phyloP scores from a whole-genome alignment of 2,888 invertebrate species.

The Petrolisthes cinctipes region DNA sequence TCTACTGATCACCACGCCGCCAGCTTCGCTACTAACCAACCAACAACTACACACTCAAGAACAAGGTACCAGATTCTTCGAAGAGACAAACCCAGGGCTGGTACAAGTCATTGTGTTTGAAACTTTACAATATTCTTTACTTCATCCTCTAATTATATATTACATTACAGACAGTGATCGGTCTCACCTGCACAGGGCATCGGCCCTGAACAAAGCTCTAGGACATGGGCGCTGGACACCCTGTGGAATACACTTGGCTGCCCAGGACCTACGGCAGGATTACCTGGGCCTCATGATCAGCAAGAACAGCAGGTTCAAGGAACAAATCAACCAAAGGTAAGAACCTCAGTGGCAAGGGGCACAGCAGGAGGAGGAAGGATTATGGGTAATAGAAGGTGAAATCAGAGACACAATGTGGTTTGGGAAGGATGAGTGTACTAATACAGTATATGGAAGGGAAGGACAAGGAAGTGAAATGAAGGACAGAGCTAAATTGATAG shows the following conservation, averaged over 20 bases:
- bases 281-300: constrained; percentile 46
- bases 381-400: not conserved
- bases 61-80: no score
- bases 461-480: no score
- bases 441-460: no score
- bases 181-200: constrained; percentile 5
- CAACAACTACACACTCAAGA: no score
- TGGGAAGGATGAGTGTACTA: not conserved
- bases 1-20: no score
- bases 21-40: no score
- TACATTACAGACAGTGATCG: constrained; percentile 34
- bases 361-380: not conserved
- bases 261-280: constrained; percentile 39
- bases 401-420: not conserved
- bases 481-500: no score
- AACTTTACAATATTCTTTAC: no score
- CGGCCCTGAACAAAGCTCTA: constrained; percentile 3
- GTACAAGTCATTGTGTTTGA: no score
- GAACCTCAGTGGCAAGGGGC: not conserved
- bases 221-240: not conserved
- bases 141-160: no score
- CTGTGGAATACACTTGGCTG: constrained; percentile 37
- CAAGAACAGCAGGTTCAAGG: constrained; percentile 49
- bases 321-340: constrained; percentile 43
- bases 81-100: no score